Base-by-base conservation (phyloP, 30 jellyfish, hydroid and myxozoan species). In the Sanderia malayensis region DNA sequence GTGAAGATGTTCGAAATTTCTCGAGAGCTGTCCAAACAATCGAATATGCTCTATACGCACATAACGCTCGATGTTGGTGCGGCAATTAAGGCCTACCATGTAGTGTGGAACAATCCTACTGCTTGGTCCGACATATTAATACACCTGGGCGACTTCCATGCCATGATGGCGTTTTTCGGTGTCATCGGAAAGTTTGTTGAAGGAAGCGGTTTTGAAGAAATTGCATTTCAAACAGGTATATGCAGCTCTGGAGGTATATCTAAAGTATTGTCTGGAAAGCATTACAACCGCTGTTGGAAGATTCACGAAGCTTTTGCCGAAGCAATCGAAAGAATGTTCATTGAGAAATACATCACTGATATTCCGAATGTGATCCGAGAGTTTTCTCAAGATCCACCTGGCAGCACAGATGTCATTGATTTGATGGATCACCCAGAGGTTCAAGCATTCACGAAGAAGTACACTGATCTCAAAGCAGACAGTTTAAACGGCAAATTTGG, bases 41-140 rank as follows among this genome's bases (percentile, higher is more conserved):
- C 25, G n/a, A 61, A 61, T 44, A 73, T 73, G 86, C 7, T 1
- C 4, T 73, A 73, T 58, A 73, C 79, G 17, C 86, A 74, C 34
- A 74, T 60, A 9, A 26, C 86, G 21, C 29, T 74, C 9, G 86
- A 74, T 29, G 69, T 34, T 33, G 86, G 86, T n/a, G 86, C 86
- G 27, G 86, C 86, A 25, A 68, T 47, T 21, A 68, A 72, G 65
- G 85, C 79, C 27, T 58, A 24, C 58, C 67, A 74, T 62, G 78
- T 74, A 0, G 24, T 34, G 18, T 76, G 88, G 88, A 76, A 76
- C 41, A 60, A 55, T 32, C 87, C 80, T 9, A 58, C 53, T 28
- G 55, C 79, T n/a, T 67, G 34, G 44, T 49, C 58, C 46, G 31
- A 57, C 27, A 41, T 41, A 41, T 8, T 41, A 15, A 57, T 57